Conservation (phyloP, 2,797 vertebrate species). For the Odontamblyopus rebecca region DNA sequence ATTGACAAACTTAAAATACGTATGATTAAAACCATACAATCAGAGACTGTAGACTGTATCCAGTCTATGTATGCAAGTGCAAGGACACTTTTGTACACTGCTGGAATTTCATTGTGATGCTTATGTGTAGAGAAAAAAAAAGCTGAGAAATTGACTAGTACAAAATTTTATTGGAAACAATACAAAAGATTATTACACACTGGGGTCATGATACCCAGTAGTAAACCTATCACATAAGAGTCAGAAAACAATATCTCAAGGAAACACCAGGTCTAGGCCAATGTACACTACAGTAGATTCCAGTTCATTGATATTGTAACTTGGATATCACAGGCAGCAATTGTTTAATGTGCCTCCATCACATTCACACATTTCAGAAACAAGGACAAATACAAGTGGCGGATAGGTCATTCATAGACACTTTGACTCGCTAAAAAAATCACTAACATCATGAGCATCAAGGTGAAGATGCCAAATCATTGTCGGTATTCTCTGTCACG, state of each 20-base stretch:
- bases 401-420: constrained; percentile 27
- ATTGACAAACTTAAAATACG: too few relatives aligned
- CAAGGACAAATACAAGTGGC: constrained; percentile 23
- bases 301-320: constrained; percentile 71
- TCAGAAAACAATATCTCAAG: constrained; percentile 53
- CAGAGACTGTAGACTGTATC: too few relatives aligned
- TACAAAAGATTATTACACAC: constrained; percentile 59
- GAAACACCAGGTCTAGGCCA: constrained; percentile 64
- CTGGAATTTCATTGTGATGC: too few relatives aligned
- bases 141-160: constrained; percentile 28
- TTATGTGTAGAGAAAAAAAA: background rate
- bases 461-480: constrained; percentile 43
- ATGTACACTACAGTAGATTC: constrained; percentile 52
- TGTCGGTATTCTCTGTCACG: constrained; percentile 40
- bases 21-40: too few relatives aligned
- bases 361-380: constrained; percentile 39
- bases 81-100: too few relatives aligned
- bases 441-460: constrained; percentile 58
- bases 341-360: constrained; percentile 63
- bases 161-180: constrained; percentile 60
- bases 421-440: constrained; percentile 21
- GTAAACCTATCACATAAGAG: constrained; percentile 15
- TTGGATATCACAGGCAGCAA: constrained; percentile 65
- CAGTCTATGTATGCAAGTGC: too few relatives aligned
- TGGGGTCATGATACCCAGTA: constrained; percentile 29